phyloP scores from a whole-genome alignment of 2,797 vertebrate species.

The Botia almorhae region DNA sequence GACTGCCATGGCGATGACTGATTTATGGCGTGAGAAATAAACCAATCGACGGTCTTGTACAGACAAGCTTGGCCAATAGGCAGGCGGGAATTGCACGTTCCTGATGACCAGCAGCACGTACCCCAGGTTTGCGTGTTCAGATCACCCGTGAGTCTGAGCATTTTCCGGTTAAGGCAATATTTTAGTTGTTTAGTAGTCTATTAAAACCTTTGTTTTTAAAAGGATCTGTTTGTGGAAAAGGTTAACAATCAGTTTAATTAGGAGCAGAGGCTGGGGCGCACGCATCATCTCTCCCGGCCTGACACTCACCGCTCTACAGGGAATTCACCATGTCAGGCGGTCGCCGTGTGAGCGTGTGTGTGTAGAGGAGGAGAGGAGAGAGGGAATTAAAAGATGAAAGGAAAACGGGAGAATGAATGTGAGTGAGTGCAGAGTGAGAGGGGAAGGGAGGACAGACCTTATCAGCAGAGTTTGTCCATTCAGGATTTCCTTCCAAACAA shows the following conservation, averaged over 20 bases:
- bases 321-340: constrained; percentile 53
- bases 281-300: constrained; percentile 62
- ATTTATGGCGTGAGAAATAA: constrained; percentile 39
- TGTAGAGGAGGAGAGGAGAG: constrained; percentile 35
- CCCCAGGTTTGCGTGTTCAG: constrained; percentile 22
- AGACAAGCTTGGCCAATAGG: constrained; percentile 32
- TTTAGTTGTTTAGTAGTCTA: constrained; percentile 40
- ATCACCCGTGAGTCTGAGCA: constrained; percentile 20
- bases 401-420: constrained; percentile 24
- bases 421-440: constrained; percentile 43
- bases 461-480: constrained; percentile 42
- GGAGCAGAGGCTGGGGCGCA: constrained; percentile 68
- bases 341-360: constrained; percentile 21
- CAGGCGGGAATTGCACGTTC: constrained; percentile 33
- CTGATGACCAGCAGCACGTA: constrained; percentile 33
- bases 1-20: constrained; percentile 40
- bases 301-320: constrained; percentile 66
- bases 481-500: constrained; percentile 56
- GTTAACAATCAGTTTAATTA: constrained; percentile 69
- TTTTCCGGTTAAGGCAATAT: constrained; percentile 45
- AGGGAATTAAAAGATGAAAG: constrained; percentile 32
- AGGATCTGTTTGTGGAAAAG: constrained; percentile 57
- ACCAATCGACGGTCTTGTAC: constrained; percentile 32
- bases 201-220: constrained; percentile 48
- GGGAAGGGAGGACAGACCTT: constrained; percentile 42